Evolutionary conservation across 2,888 invertebrate species (phyloP).

Genomic region (Mythimna pallens): DNA sequence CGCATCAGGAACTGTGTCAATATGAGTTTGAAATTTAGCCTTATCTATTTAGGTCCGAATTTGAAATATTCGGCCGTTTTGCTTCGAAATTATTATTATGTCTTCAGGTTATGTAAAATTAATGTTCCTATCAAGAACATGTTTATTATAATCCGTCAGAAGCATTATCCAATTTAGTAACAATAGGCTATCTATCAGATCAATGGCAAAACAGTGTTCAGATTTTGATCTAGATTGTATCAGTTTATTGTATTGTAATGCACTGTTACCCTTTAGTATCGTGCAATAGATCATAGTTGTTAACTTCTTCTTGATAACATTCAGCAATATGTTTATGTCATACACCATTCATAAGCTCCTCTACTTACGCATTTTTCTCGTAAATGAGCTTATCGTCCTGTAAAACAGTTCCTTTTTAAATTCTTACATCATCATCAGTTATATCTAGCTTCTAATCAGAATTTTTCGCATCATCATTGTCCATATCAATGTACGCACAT

Average conservation of each 20-base stretch:
- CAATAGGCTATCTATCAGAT: conserved; percentile 49
- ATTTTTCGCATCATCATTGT: neutral
- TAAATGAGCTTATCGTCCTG: neutral
- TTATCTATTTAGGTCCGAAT: conserved; percentile 29
- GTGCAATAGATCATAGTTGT: conserved; percentile 44
- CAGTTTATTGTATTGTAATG: conserved; percentile 46
- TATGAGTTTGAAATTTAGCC: conserved; percentile 15
- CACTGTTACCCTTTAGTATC: conserved; percentile 33
- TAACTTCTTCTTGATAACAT: conserved; percentile 35
- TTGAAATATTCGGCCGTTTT: conserved; percentile 6
- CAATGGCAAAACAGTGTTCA: conserved; percentile 48
- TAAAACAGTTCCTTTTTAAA: neutral
- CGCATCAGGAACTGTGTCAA: conserved; percentile 44
- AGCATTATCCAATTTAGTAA: conserved; percentile 28
- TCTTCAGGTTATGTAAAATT: conserved; percentile 15
- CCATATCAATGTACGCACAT: conserved; percentile 16
- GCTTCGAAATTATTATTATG: neutral
- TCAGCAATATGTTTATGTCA: conserved; percentile 38
- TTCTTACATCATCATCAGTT: neutral
- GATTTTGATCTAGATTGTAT: conserved; percentile 51
- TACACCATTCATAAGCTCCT: neutral
- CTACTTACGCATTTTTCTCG: conserved; percentile 7
- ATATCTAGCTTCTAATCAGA: neutral
- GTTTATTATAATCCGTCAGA: conserved; percentile 42
- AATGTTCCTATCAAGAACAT: conserved; percentile 14